phyloP scores from a whole-genome alignment of 2,888 invertebrate species.

The Nemotelus pantherinus region DNA sequence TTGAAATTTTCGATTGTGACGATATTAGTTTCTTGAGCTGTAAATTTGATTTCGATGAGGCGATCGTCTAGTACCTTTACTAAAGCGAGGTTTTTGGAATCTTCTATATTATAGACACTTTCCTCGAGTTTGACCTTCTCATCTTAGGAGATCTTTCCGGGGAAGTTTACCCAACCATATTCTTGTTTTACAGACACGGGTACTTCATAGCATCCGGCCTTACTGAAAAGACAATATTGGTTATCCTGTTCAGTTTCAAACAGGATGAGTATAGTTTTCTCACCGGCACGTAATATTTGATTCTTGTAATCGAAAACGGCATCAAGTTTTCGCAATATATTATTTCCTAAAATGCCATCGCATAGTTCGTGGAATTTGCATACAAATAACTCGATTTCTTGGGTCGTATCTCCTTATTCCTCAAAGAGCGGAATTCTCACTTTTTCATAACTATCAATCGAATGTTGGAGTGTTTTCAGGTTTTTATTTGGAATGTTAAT shows the following conservation, averaged over 20 bases:
- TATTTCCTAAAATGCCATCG: conserved; percentile 33
- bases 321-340: conserved; percentile 29
- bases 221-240: not conserved
- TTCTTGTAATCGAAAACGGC: conserved; percentile 29
- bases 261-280: not conserved
- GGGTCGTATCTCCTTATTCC: conserved; percentile 29
- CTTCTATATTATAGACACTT: too few relatives aligned
- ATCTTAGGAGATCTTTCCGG: conserved; percentile 34
- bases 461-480: conserved; percentile 30
- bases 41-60: too few relatives aligned
- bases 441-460: conserved; percentile 15
- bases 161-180: conserved; percentile 27
- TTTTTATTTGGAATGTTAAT: conserved; percentile 30
- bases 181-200: conserved; percentile 25
- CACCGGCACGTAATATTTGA: not conserved
- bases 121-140: conserved; percentile 22
- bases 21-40: not conserved
- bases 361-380: not conserved
- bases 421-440: conserved; percentile 33
- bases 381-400: conserved; percentile 24
- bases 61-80: too few relatives aligned
- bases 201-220: conserved; percentile 2
- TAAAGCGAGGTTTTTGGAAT: too few relatives aligned
- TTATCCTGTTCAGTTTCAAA: conserved; percentile 12
- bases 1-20: conserved; percentile 25